Conservation (phyloP, 2,888 invertebrate species). For the Coleophora deauratella region DNA sequence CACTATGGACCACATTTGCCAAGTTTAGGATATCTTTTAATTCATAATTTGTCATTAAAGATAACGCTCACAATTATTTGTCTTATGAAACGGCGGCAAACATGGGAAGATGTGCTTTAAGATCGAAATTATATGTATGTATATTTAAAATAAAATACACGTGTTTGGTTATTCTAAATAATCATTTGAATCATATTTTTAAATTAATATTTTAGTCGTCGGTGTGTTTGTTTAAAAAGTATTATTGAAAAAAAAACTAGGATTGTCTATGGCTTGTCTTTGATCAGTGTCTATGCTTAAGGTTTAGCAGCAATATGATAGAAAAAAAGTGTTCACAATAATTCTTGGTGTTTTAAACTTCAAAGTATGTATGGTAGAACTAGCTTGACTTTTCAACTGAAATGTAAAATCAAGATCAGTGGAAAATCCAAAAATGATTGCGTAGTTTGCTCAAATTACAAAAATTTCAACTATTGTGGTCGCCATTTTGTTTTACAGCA, state of each 20-base stretch:
- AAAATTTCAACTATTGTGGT: too few species aligned
- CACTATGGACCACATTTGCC: conserved; percentile 54
- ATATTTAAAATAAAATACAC: conserved; percentile 1
- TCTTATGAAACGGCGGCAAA: conserved; percentile 18
- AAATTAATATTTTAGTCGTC: conserved; percentile 30
- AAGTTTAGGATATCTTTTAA: conserved; percentile 45
- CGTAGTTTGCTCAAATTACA: too few species aligned
- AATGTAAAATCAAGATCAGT: too few species aligned
- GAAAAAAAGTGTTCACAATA: conserved; percentile 43
- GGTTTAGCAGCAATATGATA: conserved; percentile 43
- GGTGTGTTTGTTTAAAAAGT: conserved; percentile 40
- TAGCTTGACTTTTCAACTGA: background rate
- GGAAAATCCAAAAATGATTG: too few species aligned
- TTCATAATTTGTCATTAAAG: conserved; percentile 16
- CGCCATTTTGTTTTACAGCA: too few species aligned
- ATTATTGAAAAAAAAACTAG: conserved; percentile 25
- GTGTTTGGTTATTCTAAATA: conserved; percentile 20
- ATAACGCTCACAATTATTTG: conserved; percentile 8
- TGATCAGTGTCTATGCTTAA: conserved; percentile 40
- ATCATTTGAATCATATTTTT: conserved; percentile 24
- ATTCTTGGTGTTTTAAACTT: conserved; percentile 14
- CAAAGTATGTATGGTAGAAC: conserved; percentile 7
- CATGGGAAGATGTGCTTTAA: conserved; percentile 26
- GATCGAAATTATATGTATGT: conserved; percentile 1
- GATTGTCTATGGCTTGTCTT: conserved; percentile 40